These are phyloP conservation scores for Trachops cirrhosus DNA, from an alignment of 2,797 vertebrate species.

Conservation along the genomic window DNA sequence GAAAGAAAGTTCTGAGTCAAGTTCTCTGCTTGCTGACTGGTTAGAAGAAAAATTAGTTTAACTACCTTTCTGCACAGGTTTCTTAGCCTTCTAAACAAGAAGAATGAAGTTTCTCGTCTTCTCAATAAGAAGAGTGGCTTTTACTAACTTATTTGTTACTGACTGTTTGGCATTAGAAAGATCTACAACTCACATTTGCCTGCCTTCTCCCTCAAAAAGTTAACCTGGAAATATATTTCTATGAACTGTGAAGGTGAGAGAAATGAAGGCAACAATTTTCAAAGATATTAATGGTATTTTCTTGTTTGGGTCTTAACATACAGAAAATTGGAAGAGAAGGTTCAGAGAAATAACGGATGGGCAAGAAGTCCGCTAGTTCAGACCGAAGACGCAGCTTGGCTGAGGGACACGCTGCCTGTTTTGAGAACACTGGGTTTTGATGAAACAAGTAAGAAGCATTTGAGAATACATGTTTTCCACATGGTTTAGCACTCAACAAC, in stretches of 20 bases:
- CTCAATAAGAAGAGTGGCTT: background rate
- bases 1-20: background rate
- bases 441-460: background rate
- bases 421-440: background rate
- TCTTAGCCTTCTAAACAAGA: background rate
- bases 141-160: background rate
- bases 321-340: background rate
- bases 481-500: background rate
- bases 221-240: background rate
- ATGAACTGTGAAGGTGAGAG: background rate
- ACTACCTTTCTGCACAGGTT: background rate
- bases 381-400: background rate
- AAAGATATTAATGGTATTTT: background rate
- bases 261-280: conserved; percentile 10
- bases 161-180: background rate
- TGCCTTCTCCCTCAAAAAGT: background rate
- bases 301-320: background rate
- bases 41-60: background rate
- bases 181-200: background rate
- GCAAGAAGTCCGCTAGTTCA: background rate
- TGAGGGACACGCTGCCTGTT: background rate
- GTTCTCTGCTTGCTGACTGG: background rate
- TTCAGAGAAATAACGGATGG: background rate
- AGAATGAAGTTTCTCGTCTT: background rate
- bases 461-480: background rate